These are phyloP conservation scores for Muschampia plurimacula DNA, from an alignment of 2,888 invertebrate species.

Conservation along the genomic window DNA sequence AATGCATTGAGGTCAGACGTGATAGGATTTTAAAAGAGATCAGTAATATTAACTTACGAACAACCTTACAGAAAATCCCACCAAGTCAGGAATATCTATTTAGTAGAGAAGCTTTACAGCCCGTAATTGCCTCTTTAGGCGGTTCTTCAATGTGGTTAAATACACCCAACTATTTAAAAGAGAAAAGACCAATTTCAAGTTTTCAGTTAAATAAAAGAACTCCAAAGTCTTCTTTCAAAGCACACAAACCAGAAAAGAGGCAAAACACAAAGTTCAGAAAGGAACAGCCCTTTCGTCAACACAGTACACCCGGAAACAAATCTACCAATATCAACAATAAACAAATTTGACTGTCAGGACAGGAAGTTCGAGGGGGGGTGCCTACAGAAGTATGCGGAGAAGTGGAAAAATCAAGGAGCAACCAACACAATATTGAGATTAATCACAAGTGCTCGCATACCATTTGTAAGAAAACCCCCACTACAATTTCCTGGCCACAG, in stretches of 20 bases:
- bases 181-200: neutral
- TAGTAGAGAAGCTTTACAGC: neutral
- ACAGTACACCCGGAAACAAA: neutral
- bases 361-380: neutral
- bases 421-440: neutral
- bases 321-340: neutral
- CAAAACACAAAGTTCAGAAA: neutral
- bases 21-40: neutral
- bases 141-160: neutral
- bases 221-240: neutral
- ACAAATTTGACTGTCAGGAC: neutral
- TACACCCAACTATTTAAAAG: neutral
- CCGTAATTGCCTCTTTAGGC: neutral
- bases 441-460: neutral
- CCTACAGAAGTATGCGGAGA: neutral
- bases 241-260: neutral
- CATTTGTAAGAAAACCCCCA: neutral
- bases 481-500: neutral
- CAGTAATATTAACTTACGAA: neutral
- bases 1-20: neutral
- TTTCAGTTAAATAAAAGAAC: neutral
- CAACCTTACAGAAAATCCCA: neutral
- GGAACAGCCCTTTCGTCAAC: neutral
- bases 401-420: neutral
- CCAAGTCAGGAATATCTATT: neutral